phyloP scores from a whole-genome alignment of 2,888 invertebrate genomes.

The Idaea straminata region DNA sequence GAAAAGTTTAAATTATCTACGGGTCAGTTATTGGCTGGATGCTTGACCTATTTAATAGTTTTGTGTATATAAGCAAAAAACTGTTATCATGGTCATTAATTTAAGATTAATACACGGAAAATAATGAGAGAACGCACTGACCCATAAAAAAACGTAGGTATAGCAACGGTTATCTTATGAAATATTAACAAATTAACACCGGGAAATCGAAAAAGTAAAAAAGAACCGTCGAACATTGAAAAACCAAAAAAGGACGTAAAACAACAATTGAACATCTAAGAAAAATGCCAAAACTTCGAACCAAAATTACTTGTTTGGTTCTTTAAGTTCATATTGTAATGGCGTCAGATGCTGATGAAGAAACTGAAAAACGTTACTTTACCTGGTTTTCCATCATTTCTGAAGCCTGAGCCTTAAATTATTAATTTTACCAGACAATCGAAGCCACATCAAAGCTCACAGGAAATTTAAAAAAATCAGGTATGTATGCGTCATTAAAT shows the following conservation, averaged over 20 bases:
- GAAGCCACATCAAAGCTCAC: neutral
- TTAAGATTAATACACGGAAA: conserved; percentile 21
- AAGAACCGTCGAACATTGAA: neutral
- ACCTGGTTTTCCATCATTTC: neutral
- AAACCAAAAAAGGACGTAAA: neutral
- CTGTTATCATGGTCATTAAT: conserved; percentile 19
- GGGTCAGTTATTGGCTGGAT: conserved; percentile 51
- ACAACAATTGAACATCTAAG: neutral
- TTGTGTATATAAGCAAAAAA: conserved; percentile 26
- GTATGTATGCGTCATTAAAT: neutral
- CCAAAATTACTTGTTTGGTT: too few relatives aligned
- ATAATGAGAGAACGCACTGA: conserved; percentile 17
- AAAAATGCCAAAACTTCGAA: too few relatives aligned
- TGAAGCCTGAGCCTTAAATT: neutral
- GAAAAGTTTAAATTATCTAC: conserved; percentile 52
- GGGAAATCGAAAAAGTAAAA: neutral
- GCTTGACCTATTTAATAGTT: conserved; percentile 54
- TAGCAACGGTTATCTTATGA: conserved; percentile 21
- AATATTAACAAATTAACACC: conserved; percentile 2
- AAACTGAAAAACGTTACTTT: too few relatives aligned
- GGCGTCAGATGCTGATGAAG: too few relatives aligned
- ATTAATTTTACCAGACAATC: neutral
- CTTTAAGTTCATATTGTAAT: too few relatives aligned
- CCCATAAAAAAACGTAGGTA: conserved; percentile 19
- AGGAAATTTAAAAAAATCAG: neutral